phyloP scores from a whole-genome alignment of 2,113 vertebrate genomes.

The Myrmophylax atrothorax region DNA sequence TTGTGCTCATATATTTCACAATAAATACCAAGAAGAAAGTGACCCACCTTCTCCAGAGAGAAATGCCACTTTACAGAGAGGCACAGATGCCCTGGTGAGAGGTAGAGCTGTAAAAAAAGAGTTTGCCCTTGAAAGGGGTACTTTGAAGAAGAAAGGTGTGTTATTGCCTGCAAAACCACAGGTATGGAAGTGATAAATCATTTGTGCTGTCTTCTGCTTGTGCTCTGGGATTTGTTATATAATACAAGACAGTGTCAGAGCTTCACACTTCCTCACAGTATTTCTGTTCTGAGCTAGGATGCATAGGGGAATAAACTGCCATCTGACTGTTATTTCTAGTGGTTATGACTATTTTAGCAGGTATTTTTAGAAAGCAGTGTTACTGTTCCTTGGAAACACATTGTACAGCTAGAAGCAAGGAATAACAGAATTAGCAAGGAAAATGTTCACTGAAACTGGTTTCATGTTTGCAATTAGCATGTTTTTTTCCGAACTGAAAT shows the following conservation, averaged over 20 bases:
- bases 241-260: not conserved
- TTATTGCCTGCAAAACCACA: slow-evolving; percentile 53
- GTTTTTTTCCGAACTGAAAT: not conserved
- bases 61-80: slow-evolving; percentile 46
- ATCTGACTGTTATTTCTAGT: not conserved
- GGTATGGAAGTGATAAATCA: slow-evolving; percentile 19
- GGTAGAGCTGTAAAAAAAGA: slow-evolving; percentile 52
- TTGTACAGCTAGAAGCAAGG: not conserved
- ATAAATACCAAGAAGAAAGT: not conserved
- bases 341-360: not conserved
- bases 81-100: slow-evolving; percentile 49
- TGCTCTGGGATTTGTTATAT: not conserved
- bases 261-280: not conserved
- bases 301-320: not conserved
- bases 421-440: not conserved
- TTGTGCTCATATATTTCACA: not conserved
- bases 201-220: not conserved
- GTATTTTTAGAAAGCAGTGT: not conserved
- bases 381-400: not conserved
- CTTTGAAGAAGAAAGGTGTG: slow-evolving; percentile 34
- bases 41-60: slow-evolving; percentile 6
- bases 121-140: not conserved
- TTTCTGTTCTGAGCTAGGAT: not conserved
- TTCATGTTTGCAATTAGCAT: not conserved
- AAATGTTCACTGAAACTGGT: not conserved